Base-by-base conservation (phyloP, 2,113 vertebrate genomes). In the Eurystomus gularis region DNA sequence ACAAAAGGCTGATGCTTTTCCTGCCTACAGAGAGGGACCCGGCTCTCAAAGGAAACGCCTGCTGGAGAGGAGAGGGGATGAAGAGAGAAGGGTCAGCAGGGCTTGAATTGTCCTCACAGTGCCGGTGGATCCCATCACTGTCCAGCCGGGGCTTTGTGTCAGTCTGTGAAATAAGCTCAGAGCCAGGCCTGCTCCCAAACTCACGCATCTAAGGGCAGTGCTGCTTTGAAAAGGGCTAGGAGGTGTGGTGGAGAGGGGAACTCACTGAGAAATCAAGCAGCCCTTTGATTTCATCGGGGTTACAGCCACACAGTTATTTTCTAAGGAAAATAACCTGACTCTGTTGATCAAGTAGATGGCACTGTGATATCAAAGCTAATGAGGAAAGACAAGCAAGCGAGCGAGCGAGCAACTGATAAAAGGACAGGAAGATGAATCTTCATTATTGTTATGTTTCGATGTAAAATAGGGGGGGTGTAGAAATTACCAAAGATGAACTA, bases 331-430 rank as follows among this genome's bases (percentile, higher is more conserved):
- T 78, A 91, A 81, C 72, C 81, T 91, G 57, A 93, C 78, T 96
- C 61, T 75, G 57, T 90, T 96, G 88, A 94, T 95, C 88, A 96
- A 97, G 93, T 95, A 91, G 93, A 97, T 94, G 89, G 94, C 96
- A 97, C 84, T 91, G 82, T 96, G 64, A 93, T 93, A 96, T 90
- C 93, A 96, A 94, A 95, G 79, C 94, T 92, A 94, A 92, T 64
- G 68, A 96, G 87, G 71, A 92, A 88, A 89, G 86, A 78, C 68
- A 90, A 75, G 77, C 25, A 44, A 89, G 61, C 8, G 2, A 88
- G 40, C 0, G 2, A 96, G 78, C 42, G 42, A 42, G 57, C 60
- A 60, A 58, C 9, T 72, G 65, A 86, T 79, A 94, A 93, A 95
- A 94, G n/a, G 69, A 80, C 12, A 58, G 37, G n/a, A 94, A 86